phyloP scores from a whole-genome alignment of 92 coral and sea anemone species.

The Virgularia gustaviana region DNA sequence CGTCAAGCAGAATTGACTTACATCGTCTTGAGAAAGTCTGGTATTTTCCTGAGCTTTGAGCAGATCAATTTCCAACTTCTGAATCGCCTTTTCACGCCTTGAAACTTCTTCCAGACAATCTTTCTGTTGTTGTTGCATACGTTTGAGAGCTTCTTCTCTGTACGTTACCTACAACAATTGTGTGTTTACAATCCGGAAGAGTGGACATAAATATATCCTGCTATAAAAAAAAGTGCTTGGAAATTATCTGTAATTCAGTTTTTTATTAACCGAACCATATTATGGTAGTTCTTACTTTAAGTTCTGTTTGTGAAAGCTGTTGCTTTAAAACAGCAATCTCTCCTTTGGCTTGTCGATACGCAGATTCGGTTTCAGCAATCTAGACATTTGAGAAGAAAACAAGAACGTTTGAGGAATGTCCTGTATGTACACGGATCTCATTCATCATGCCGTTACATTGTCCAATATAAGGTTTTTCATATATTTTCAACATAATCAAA shows the following conservation, averaged over 20 bases:
- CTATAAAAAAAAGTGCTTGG: not conserved
- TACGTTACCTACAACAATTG: constrained; percentile 57
- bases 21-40: constrained; percentile 86
- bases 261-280: no score
- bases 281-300: constrained; percentile 55
- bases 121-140: constrained; percentile 94
- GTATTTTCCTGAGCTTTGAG: constrained; percentile 81
- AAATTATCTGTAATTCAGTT: not conserved
- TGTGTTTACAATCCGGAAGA: not conserved
- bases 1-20: constrained; percentile 42
- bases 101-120: constrained; percentile 94
- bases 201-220: not conserved
- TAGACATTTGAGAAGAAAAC: constrained; percentile 1
- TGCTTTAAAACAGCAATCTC: constrained; percentile 59
- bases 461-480: no score
- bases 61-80: constrained; percentile 87
- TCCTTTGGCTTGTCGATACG: constrained; percentile 61
- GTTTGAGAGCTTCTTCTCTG: constrained; percentile 92
- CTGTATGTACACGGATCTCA: not conserved
- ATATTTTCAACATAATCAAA: no score
- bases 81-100: constrained; percentile 84
- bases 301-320: constrained; percentile 62
- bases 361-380: constrained; percentile 79
- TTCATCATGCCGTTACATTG: no score
- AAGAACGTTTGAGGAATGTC: not conserved